Conservation (phyloP, 2,888 invertebrate genomes). For the Tridacna crocea region DNA sequence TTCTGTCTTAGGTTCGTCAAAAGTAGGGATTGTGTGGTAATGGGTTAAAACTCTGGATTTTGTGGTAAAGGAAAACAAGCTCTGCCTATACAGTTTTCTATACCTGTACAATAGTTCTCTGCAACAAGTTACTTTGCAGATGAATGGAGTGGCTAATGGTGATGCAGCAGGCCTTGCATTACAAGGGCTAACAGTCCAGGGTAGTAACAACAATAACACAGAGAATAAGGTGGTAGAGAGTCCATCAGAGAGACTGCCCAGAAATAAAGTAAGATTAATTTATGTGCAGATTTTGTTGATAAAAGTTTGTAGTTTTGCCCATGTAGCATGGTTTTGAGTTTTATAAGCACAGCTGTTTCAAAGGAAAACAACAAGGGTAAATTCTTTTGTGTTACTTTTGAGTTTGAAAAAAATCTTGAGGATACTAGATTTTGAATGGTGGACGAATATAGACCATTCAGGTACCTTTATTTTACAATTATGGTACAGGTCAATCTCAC, state of each 20-base stretch:
- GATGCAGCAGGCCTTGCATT: slow-evolving; percentile 72
- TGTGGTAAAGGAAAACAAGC: too few species aligned
- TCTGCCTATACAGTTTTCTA: too few species aligned
- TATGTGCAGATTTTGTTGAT: background rate
- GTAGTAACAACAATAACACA: slow-evolving; percentile 65
- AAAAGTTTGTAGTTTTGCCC: background rate
- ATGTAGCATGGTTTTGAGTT: background rate
- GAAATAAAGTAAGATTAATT: slow-evolving; percentile 53
- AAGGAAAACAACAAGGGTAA: too few species aligned
- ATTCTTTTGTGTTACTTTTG: background rate
- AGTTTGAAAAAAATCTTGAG: background rate
- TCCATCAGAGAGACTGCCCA: slow-evolving; percentile 65
- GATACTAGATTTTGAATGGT: too few species aligned
- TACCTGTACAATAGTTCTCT: too few species aligned
- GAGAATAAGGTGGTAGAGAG: slow-evolving; percentile 65
- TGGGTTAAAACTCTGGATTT: too few species aligned
- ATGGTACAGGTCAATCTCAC: too few species aligned
- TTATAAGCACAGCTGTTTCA: too few species aligned
- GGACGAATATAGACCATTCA: too few species aligned
- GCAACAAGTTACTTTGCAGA: slow-evolving; percentile 41
- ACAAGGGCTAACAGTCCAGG: slow-evolving; percentile 80
- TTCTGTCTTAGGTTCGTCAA: too few species aligned
- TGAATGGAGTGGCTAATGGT: slow-evolving; percentile 74
- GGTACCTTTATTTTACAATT: too few species aligned
- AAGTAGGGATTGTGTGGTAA: too few species aligned